Conservation (phyloP, 2,113 vertebrate species). For the Pelecanoides urinatrix region DNA sequence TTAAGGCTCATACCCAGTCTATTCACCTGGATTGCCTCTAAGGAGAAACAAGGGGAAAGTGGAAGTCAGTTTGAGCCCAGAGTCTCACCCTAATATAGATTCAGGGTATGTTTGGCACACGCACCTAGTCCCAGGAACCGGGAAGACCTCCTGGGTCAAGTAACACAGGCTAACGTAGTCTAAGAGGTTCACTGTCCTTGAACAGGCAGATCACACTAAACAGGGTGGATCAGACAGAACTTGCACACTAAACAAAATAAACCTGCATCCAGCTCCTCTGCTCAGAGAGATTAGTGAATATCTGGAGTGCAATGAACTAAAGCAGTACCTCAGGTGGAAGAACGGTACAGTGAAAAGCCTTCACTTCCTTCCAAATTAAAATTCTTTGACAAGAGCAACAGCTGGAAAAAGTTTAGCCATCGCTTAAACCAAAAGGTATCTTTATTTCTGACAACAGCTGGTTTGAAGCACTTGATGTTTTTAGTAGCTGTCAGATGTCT, state of each 20-base stretch:
- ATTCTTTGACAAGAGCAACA: neutral
- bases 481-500: neutral
- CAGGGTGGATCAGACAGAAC: neutral
- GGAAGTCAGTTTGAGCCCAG: neutral
- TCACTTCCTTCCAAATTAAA: conserved; percentile 7
- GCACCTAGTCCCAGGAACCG: neutral
- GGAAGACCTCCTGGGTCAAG: neutral
- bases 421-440: neutral
- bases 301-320: neutral
- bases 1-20: neutral
- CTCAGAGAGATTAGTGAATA: neutral
- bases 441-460: conserved; percentile 5
- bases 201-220: neutral
- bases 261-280: neutral
- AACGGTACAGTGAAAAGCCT: neutral
- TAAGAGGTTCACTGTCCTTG: neutral
- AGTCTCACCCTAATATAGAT: neutral
- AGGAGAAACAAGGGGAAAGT: neutral
- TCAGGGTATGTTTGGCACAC: neutral
- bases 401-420: neutral
- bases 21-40: neutral
- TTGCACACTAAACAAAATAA: neutral
- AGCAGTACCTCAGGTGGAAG: neutral
- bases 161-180: neutral
- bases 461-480: neutral